Evolutionary conservation across 1,140 invertebrate genomes (phyloP), one percentile per base, ranked within the genome.

Genomic region (Pogonomyrmex californicus): DNA sequence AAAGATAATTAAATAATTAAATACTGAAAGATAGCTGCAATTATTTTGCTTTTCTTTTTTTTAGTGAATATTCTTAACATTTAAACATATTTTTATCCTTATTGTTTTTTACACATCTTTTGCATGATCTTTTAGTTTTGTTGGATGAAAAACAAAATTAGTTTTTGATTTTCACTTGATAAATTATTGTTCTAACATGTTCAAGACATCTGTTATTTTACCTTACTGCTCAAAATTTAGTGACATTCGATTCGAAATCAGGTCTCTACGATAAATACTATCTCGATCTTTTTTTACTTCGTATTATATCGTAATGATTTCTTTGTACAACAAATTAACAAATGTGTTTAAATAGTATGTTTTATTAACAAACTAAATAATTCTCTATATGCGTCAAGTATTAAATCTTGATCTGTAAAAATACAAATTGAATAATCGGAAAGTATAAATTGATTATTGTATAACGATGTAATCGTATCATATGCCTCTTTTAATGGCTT

Each of bases 401-500:
- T 62, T 65, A 62, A 33, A 36, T n/a, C 6, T 78, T 63, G 30
- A 36, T 78, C 14, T 68, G 41, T 41, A 81, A 81, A 41, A 1
- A 54, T 30, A 54, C 12, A 49, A 76, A 49, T 62, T 76, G 38
- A 75, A 36, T 38, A 0, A 44, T 71, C 10, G 36, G 7, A 36
- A 65, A 77, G 23, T 79, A 85, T 65, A 66, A 87, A 47, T 77
- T 49, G n/a, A 44, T 54, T 33, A n/a, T 54, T 66, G n/a, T 38
- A 85, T 65, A 87, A 82, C 75, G 68, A 76, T 82, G 81, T 85
- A 91, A 44, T 90, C 56, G 86, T 86, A 98, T 97, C 56, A 87
- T 86, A 98, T 97, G 63, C 97, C 98, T 88, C 98, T 96, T 93
- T 98, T 98, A 9, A 98, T 97, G 5, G 98, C 97, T 95, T 99